Conservation (phyloP, 2,797 vertebrate species). For the Taenioides sp. region DNA sequence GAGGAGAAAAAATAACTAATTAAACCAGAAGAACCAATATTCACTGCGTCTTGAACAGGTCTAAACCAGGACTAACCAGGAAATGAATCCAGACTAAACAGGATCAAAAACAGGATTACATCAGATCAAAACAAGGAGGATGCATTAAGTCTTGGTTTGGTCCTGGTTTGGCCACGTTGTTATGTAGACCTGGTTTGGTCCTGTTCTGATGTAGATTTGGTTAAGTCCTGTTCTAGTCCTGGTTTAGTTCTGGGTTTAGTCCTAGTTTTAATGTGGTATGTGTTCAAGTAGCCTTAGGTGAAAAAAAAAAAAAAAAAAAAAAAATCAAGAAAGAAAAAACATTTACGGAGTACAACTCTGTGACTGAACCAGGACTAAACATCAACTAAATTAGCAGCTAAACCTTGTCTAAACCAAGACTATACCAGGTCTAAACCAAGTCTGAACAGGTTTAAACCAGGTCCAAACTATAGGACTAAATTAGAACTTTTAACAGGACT, state of each 20-base stretch:
- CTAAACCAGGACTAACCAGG: no score
- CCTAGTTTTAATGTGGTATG: no score
- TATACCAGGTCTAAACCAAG: neutral
- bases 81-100: neutral
- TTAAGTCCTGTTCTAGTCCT: neutral
- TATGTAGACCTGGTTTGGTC: neutral
- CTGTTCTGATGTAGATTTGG: neutral
- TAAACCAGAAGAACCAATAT: neutral
- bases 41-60: neutral
- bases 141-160: neutral
- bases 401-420: neutral
- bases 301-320: no score
- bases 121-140: neutral
- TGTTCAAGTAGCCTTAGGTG: no score
- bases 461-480: neutral
- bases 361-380: no score
- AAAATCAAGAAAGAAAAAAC: no score
- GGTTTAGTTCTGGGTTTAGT: no score
- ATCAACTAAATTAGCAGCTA: neutral
- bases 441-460: neutral
- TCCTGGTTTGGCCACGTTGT: no score
- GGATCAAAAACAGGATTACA: neutral
- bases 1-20: neutral
- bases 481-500: neutral
- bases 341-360: no score